Percentiles rank a stretch among this genome's conserved stretches.
Conservation (phyloP, 64 coral and sea anemone species). For the Stylophora pistillata region DNA sequence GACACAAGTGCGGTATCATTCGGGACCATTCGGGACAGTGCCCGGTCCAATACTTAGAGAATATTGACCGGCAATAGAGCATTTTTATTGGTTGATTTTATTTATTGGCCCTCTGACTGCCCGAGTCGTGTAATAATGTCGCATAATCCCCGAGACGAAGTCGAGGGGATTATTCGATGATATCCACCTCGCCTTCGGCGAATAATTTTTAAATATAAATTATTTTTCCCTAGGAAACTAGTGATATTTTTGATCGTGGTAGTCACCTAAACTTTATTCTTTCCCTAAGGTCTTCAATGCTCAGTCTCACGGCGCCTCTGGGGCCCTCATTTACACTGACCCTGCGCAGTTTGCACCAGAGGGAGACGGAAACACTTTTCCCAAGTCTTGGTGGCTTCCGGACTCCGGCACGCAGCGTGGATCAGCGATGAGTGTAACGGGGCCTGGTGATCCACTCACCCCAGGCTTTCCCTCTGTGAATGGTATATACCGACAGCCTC, state of each 20-base stretch:
- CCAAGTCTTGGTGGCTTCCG: conserved; percentile 76
- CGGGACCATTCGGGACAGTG: too few relatives aligned
- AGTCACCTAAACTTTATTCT: not conserved
- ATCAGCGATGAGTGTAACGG: not conserved
- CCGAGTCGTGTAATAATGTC: too few relatives aligned
- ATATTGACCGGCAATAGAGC: too few relatives aligned
- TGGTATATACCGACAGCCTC: conserved; percentile 58
- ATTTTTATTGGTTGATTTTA: too few relatives aligned
- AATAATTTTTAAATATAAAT: too few relatives aligned
- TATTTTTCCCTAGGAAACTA: too few relatives aligned
- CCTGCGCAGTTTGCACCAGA: conserved; percentile 80
- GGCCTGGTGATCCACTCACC: conserved; percentile 68
- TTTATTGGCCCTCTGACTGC: too few relatives aligned
- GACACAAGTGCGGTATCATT: too few relatives aligned
- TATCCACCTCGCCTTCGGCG: too few relatives aligned
- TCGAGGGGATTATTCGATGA: too few relatives aligned
- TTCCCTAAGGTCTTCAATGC: conserved; percentile 41
- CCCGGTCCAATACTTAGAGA: too few relatives aligned
- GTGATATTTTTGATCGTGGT: not conserved
- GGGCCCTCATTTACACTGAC: conserved; percentile 75
- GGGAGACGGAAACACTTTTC: conserved; percentile 65
- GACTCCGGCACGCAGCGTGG: conserved; percentile 78
- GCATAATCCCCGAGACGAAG: too few relatives aligned
- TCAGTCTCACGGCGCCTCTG: conserved; percentile 55
- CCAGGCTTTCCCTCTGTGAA: conserved; percentile 65